phyloP scores from a whole-genome alignment of 2,888 invertebrate species.

The Andrena flavipes region DNA sequence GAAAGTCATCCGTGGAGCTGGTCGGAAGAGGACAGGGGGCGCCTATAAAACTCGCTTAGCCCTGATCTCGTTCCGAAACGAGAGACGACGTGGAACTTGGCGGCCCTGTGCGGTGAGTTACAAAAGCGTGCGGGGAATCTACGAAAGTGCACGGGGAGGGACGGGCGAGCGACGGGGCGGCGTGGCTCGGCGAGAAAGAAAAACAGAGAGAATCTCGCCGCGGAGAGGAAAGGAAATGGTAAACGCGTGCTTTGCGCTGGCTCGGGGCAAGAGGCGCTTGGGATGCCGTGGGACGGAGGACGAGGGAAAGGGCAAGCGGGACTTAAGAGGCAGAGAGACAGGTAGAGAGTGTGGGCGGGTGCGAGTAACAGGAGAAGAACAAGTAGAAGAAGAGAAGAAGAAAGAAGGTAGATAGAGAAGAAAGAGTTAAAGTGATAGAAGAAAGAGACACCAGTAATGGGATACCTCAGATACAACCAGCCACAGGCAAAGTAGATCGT shows the following conservation, averaged over 20 bases:
- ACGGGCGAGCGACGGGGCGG: not conserved
- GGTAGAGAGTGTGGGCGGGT: not conserved
- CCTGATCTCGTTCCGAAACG: constrained; percentile 46
- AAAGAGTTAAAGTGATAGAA: constrained; percentile 60
- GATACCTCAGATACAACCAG: constrained; percentile 93
- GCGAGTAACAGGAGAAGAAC: constrained; percentile 32
- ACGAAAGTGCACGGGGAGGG: not conserved
- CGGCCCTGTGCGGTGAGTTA: constrained; percentile 44
- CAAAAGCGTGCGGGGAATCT: constrained; percentile 53
- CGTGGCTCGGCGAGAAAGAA: constrained; percentile 21
- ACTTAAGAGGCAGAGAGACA: not conserved
- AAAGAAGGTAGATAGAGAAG: constrained; percentile 37
- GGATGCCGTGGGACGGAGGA: not conserved
- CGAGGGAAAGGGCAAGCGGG: not conserved
- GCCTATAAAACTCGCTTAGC: constrained; percentile 59
- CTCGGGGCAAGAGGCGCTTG: constrained; percentile 7
- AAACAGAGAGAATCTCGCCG: constrained; percentile 18
- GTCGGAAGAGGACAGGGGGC: constrained; percentile 19
- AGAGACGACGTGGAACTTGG: constrained; percentile 27
- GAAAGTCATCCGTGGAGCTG: not conserved
- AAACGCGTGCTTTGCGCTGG: constrained; percentile 32
- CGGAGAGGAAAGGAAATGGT: not conserved
- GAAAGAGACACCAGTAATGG: constrained; percentile 65
- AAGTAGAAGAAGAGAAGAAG: constrained; percentile 16
- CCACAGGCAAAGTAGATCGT: constrained; percentile 92